phyloP scores from a whole-genome alignment of 30 jellyfish, hydroid and myxozoan species.

The Chrysaora quinquecirrha region DNA sequence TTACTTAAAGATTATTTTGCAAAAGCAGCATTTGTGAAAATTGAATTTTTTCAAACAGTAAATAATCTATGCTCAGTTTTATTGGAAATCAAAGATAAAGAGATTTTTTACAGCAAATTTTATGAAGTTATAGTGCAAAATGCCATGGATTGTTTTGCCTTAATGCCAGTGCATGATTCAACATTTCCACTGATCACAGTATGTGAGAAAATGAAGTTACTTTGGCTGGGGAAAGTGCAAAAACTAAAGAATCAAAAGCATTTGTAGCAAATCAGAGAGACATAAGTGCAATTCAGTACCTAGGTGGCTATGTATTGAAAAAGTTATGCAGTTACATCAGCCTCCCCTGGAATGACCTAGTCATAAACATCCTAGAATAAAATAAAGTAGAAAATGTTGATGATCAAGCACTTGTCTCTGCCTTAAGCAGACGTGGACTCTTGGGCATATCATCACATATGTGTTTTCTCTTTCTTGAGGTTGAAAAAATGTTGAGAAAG shows the following conservation, averaged over 20 bases:
- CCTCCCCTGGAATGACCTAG: not conserved
- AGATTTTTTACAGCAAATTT: conserved; percentile 24
- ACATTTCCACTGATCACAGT: conserved; percentile 29
- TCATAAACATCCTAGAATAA: not conserved
- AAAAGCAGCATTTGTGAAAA: too few relatives aligned
- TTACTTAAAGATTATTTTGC: too few relatives aligned
- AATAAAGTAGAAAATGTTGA: conserved; percentile 5
- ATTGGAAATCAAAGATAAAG: conserved; percentile 25
- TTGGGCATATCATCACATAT: not conserved
- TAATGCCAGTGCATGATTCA: conserved; percentile 13
- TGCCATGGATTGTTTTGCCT: conserved; percentile 24
- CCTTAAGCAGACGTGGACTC: conserved; percentile 1
- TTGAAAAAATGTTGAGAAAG: conserved; percentile 1
- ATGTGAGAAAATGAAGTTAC: conserved; percentile 31
- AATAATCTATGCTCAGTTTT: too few relatives aligned
- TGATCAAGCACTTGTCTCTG: conserved; percentile 6
- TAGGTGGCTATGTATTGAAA: conserved; percentile 30
- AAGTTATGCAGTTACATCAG: conserved; percentile 39
- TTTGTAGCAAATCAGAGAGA: conserved; percentile 51
- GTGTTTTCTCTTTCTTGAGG: conserved; percentile 1
- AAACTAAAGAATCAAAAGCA: conserved; percentile 7
- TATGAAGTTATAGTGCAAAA: conserved; percentile 29
- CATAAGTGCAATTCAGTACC: conserved; percentile 30
- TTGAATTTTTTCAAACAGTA: too few relatives aligned
- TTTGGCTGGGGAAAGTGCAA: conserved; percentile 26